Conservation (phyloP, 53 echinoderm and acorn worm species). For the Echinometra lucunter region DNA sequence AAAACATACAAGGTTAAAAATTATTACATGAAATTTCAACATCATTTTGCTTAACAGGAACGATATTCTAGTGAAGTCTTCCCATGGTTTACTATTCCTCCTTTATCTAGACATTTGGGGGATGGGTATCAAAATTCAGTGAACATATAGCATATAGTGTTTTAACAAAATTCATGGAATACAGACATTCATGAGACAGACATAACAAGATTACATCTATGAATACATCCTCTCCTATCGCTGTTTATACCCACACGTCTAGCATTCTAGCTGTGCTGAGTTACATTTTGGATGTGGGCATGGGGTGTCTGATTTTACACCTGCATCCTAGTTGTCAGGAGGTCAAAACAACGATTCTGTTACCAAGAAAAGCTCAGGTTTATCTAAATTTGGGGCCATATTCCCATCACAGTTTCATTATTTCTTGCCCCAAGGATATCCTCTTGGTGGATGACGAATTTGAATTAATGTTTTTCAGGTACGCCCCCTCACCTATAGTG, state of each 20-base stretch:
- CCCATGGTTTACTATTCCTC: background rate
- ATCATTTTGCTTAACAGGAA: background rate
- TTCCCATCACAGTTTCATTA: background rate
- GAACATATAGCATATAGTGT: too few species aligned
- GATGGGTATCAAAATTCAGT: background rate
- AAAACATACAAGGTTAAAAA: too few species aligned
- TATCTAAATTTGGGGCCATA: background rate
- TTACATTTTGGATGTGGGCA: constrained; percentile 9
- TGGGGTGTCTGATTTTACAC: background rate
- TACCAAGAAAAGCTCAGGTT: background rate
- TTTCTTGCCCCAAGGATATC: background rate
- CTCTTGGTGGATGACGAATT: background rate
- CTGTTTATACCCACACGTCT: background rate
- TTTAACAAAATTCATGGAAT: background rate
- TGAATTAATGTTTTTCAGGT: background rate
- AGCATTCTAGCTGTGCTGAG: background rate
- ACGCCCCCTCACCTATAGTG: background rate
- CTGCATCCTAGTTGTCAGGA: constrained; percentile 14
- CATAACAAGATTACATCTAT: background rate
- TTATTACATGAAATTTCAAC: background rate
- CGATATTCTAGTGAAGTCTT: background rate
- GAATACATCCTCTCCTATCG: background rate
- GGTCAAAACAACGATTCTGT: constrained; percentile 22
- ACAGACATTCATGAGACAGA: background rate
- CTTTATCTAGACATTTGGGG: background rate